Percentiles rank a stretch among this genome's conserved stretches.
Conservation (phyloP, 23 tunicate genomes). For the Corella eumyota region DNA sequence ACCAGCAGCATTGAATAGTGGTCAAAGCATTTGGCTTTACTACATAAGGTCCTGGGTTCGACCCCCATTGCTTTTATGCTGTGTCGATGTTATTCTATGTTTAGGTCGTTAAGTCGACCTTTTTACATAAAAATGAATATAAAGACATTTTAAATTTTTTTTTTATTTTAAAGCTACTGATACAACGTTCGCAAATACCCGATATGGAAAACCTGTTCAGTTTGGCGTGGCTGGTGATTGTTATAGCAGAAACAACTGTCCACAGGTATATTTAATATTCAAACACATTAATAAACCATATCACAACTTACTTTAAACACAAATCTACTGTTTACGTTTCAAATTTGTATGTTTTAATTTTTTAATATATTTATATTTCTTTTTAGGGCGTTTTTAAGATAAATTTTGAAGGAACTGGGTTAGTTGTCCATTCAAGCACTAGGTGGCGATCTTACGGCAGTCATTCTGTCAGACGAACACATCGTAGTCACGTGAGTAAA, state of each 20-base stretch:
- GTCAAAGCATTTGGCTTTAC: too few relatives aligned
- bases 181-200: constrained; percentile 51
- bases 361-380: background rate
- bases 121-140: too few relatives aligned
- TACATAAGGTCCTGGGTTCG: too few relatives aligned
- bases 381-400: constrained; percentile 64
- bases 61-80: too few relatives aligned
- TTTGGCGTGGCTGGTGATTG: constrained; percentile 95
- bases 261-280: constrained; percentile 77
- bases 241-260: constrained; percentile 73
- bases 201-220: constrained; percentile 36
- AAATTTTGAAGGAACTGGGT: constrained; percentile 62
- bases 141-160: background rate
- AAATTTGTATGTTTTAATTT: background rate
- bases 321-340: background rate
- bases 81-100: too few relatives aligned
- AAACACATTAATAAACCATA: background rate
- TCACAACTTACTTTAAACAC: background rate
- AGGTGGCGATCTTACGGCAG: constrained; percentile 71
- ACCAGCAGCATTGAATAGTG: too few relatives aligned
- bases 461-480: constrained; percentile 25
- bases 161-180: constrained; percentile 31
- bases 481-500: constrained; percentile 54
- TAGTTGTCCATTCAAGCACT: constrained; percentile 39
- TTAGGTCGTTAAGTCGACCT: too few relatives aligned